Percentiles rank a stretch among this genome's conserved stretches.
These are phyloP conservation scores for Blastobasis lacticolella DNA, from an alignment of 2,888 invertebrate genomes.

Conservation along the genomic window DNA sequence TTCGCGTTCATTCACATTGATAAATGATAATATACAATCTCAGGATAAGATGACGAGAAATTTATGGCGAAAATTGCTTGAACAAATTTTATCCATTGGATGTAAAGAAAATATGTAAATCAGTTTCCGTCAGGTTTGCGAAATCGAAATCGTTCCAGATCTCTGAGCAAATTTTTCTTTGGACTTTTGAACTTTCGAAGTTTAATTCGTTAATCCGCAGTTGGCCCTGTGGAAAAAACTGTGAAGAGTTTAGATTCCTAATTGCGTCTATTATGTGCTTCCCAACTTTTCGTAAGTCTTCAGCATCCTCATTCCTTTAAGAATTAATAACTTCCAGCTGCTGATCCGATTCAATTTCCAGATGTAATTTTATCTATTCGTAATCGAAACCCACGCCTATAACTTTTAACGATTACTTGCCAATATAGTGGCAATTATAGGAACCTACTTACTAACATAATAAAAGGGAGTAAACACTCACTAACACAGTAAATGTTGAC, in stretches of 20 bases:
- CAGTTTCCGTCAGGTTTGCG: conserved; percentile 7
- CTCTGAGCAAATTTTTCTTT: conserved; percentile 9
- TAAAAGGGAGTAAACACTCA: too few species aligned
- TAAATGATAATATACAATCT: background rate
- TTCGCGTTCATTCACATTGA: background rate
- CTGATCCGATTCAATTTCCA: too few species aligned
- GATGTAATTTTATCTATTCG: too few species aligned
- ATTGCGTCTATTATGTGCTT: background rate
- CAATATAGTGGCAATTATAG: too few species aligned
- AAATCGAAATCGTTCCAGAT: conserved; percentile 13
- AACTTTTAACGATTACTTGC: too few species aligned
- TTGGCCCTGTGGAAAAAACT: conserved; percentile 27
- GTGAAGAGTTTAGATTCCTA: conserved; percentile 13
- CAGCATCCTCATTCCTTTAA: too few species aligned
- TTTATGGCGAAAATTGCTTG: conserved; percentile 10
- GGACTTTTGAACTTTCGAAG: conserved; percentile 12
- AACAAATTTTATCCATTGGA: conserved; percentile 8
- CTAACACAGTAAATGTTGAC: too few species aligned
- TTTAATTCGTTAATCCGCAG: conserved; percentile 28
- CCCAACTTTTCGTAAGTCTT: too few species aligned
- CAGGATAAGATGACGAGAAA: background rate
- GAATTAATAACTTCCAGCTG: too few species aligned
- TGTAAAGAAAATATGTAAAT: conserved; percentile 22
- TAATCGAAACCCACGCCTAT: too few species aligned
- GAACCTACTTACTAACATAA: too few species aligned